Evolutionary conservation across 2,797 vertebrate species (phyloP), one percentile per base, ranked within the genome.

Genomic region (Bryconaethiops microstoma): DNA sequence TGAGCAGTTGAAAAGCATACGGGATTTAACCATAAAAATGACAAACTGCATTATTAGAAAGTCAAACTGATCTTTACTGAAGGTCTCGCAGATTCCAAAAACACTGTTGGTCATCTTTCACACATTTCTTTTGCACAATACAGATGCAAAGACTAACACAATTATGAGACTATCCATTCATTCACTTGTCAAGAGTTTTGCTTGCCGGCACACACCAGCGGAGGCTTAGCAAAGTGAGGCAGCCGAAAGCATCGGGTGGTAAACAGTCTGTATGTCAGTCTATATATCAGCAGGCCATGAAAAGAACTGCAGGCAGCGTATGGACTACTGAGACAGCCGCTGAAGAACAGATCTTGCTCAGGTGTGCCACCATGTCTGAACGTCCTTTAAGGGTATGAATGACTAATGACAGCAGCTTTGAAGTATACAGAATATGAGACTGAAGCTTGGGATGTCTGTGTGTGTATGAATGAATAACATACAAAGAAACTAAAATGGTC

Each of bases 311-410:
- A 62, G 82, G 72, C 71, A 74, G 70, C 60, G 68, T 8, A 62
- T 63, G 70, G 71, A 69, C 45, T 68, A 65, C 23, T 40, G 84
- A 82, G 59, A 80, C 81, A 82, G 65, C 55, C 59, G 57, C 62
- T 45, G 35, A 39, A 74, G 12, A 25, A 52, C n/a, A 54, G 12
- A 64, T 39, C 25, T 35, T 54, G 50, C 6, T 52, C 55, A 23
- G 52, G 40, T 64, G 65, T 64, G 72, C 72, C 65, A 23, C 64
- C 77, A 77, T 35, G 48, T 72, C 74, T 76, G 82, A 80, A 55
- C 50, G 72, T 54, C 19, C 73, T 83, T 82, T 77, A 71, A 80
- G 77, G 55, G 63, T n/a, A 23, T 40, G 63, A 39, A 52, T 71
- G 64, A 70, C 54, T 75, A 64, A 81, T 76, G 78, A 75, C 13